Conservation (phyloP, 2,888 invertebrate species). For the Cosmorhoe ocellata region DNA sequence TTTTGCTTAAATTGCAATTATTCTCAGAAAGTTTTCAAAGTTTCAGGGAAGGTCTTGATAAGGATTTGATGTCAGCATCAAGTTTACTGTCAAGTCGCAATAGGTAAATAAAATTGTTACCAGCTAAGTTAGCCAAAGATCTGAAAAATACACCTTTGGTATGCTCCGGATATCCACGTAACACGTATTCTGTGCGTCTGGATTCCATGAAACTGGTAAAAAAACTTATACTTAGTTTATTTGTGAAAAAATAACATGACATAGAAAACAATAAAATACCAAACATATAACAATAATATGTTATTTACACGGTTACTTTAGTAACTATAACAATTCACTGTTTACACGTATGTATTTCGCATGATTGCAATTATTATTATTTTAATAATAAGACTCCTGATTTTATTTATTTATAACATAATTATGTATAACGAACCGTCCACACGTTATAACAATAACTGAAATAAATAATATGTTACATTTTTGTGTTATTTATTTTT, state of each 20-base stretch:
- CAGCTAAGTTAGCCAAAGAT: conserved; percentile 35
- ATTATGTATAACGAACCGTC: conserved; percentile 28
- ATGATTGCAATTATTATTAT: no score
- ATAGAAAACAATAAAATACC: no score
- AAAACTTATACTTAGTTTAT: no score
- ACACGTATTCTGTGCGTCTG: no score
- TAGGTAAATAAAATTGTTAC: conserved; percentile 27
- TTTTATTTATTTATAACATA: conserved; percentile 6
- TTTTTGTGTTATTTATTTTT: conserved; percentile 27
- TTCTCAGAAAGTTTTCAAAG: conserved; percentile 8
- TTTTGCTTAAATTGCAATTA: background rate
- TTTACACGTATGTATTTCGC: no score
- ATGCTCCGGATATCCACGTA: no score
- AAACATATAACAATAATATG: no score
- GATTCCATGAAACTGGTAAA: no score
- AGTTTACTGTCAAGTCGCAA: conserved; percentile 8
- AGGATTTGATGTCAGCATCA: background rate
- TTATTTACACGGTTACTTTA: no score
- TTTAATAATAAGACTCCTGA: no score
- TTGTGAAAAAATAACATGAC: no score
- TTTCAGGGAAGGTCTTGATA: background rate
- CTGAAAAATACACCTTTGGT: conserved; percentile 18
- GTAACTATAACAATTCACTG: no score
- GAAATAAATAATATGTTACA: conserved; percentile 30
- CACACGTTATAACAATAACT: conserved; percentile 23